phyloP scores from a whole-genome alignment of 2,888 invertebrate genomes.

The Tortrix viridana region DNA sequence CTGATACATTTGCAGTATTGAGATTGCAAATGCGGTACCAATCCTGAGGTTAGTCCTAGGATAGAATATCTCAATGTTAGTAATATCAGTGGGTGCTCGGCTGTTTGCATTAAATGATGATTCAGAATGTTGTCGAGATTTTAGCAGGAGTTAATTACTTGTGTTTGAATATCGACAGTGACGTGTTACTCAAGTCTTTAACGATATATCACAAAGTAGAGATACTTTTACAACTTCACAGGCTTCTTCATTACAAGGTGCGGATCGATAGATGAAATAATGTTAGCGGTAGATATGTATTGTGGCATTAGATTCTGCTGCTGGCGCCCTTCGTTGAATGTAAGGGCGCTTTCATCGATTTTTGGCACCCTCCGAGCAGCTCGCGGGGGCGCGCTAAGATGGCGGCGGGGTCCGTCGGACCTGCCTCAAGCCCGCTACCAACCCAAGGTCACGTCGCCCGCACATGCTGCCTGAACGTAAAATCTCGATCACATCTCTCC shows the following conservation, averaged over 20 bases:
- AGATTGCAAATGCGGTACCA: too few relatives aligned
- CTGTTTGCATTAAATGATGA: too few relatives aligned
- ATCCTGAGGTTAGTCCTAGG: too few relatives aligned
- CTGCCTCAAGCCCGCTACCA: conserved; percentile 75
- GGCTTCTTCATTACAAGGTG: conserved; percentile 41
- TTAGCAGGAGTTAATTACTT: too few relatives aligned
- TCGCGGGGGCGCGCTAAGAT: conserved; percentile 73
- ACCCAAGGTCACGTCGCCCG: conserved; percentile 72
- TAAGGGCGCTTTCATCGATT: conserved; percentile 78
- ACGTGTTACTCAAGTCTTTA: neutral
- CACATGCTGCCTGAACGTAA: conserved; percentile 75
- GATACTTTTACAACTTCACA: conserved; percentile 6
- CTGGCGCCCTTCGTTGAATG: conserved; percentile 68
- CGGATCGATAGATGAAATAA: conserved; percentile 42
- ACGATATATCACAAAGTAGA: neutral
- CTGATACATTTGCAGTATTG: neutral
- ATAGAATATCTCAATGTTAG: too few relatives aligned
- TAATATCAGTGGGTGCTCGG: too few relatives aligned
- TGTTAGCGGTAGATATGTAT: conserved; percentile 48
- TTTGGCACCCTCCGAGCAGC: conserved; percentile 74
- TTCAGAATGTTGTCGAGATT: too few relatives aligned
- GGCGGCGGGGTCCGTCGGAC: conserved; percentile 69
- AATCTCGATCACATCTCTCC: conserved; percentile 63
- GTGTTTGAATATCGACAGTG: too few relatives aligned
- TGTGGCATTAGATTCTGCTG: conserved; percentile 51